Base-by-base conservation (phyloP, 2,113 vertebrate species). In the Hydrolagus affinis region DNA sequence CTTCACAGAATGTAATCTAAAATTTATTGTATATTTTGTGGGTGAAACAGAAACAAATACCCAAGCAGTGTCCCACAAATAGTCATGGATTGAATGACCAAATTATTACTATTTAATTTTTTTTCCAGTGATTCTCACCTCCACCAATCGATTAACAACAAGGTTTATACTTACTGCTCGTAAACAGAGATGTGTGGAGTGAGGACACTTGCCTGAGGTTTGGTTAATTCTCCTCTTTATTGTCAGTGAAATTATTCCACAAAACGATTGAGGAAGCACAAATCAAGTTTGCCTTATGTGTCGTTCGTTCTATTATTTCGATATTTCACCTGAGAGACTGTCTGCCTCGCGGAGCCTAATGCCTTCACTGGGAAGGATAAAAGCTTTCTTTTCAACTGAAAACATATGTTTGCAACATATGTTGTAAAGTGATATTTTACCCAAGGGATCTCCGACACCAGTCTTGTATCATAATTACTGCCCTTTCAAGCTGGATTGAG, bases 351-450 rank as follows among this genome's bases (percentile, higher is more conserved):
- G 66, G 62, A 83, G 25, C 30, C 62, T 83, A 83, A 83, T 83
- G 60, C 25, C 32, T 28, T 64, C 17, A 68, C 10, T 66, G 78
- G 28, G 78, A 83, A 83, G 64, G 62, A 83, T 83, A 83, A 83
- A 66, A 17, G 15, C 23, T 44, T 6, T 75, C 62, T 25, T 83
- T 83, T 59, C 32, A 30, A 60, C 62, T 66, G 78, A 83, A 66
- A 62, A 62, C 78, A 68, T 64, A 83, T 83, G 78, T 83, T 83
- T 25, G 30, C 60, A 83, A 66, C 78, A 83, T 83, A 83, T 83
- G 78, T 28, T 19, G 25, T 17, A 64, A 83, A 83, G 32, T 32
- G 25, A 83, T 83, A 83, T 83, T 83, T 83, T 21, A 83, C 78
- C 78, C 78, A 83, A 32, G 62, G 60, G 62, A 23, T 80, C 15